Conservation (phyloP, 2,113 vertebrate genomes). For the Nymphicus hollandicus region DNA sequence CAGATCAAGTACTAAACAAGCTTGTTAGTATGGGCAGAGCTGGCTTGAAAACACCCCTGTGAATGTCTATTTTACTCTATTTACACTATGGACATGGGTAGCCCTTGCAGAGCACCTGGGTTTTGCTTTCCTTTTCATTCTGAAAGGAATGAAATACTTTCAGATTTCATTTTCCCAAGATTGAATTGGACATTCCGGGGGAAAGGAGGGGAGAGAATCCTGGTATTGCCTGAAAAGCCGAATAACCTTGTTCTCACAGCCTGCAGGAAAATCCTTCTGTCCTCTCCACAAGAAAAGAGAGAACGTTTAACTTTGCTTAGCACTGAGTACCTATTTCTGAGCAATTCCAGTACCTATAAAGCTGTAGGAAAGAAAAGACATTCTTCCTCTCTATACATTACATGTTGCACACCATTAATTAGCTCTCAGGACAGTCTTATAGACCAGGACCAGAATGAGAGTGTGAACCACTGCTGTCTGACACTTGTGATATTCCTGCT, state of each 20-base stretch:
- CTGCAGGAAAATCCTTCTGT: neutral
- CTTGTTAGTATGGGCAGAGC: neutral
- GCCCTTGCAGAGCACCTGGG: neutral
- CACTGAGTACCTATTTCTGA: neutral
- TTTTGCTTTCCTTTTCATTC: neutral
- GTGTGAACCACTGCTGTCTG: neutral
- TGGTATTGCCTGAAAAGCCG: neutral
- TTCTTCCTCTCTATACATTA: neutral
- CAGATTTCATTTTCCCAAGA: neutral
- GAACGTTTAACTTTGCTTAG: neutral
- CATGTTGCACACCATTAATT: neutral
- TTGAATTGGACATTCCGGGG: neutral
- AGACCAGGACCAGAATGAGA: neutral
- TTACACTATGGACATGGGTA: neutral
- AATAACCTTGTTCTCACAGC: neutral
- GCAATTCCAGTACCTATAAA: neutral
- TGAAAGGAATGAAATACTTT: neutral
- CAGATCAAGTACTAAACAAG: neutral
- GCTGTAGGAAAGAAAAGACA: neutral
- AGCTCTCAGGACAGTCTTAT: neutral
- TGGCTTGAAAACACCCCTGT: neutral
- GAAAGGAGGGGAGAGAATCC: neutral
- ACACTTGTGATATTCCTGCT: neutral
- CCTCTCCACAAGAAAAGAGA: neutral
- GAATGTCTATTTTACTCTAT: fast-evolving